Conservation (phyloP, 2,797 vertebrate genomes). For the Babyrousa celebensis region DNA sequence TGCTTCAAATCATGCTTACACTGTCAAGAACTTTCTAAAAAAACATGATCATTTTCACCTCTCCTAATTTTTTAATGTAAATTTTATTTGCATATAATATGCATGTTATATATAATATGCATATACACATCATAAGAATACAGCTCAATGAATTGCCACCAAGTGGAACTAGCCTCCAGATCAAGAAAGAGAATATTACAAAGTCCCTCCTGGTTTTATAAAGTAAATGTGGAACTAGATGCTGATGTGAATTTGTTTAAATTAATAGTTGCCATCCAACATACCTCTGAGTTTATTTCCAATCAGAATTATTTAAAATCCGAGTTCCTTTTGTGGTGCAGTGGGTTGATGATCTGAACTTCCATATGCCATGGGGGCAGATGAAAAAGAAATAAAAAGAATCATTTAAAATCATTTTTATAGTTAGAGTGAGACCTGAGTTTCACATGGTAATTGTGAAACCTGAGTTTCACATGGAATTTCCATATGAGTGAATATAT, state of each 20-base stretch:
- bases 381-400: not conserved
- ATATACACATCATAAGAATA: not conserved
- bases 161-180: not conserved
- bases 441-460: not conserved
- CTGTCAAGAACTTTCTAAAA: constrained; percentile 3
- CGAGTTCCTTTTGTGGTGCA: too few species aligned
- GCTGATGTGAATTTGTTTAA: constrained; percentile 17
- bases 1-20: not conserved
- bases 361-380: too few species aligned
- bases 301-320: constrained; percentile 29
- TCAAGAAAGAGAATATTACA: not conserved
- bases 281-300: not conserved
- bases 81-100: constrained; percentile 7
- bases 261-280: not conserved
- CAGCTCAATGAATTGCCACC: not conserved
- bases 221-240: not conserved
- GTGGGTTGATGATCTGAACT: too few species aligned
- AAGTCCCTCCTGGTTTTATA: not conserved
- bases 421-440: not conserved
- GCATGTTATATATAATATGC: not conserved
- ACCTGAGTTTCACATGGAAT: not conserved
- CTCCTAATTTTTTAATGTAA: not conserved
- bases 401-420: constrained; percentile 25
- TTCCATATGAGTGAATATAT: not conserved
- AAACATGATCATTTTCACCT: not conserved